phyloP scores from a whole-genome alignment of 2,888 invertebrate genomes.

The Marasmarcha lunaedactyla region DNA sequence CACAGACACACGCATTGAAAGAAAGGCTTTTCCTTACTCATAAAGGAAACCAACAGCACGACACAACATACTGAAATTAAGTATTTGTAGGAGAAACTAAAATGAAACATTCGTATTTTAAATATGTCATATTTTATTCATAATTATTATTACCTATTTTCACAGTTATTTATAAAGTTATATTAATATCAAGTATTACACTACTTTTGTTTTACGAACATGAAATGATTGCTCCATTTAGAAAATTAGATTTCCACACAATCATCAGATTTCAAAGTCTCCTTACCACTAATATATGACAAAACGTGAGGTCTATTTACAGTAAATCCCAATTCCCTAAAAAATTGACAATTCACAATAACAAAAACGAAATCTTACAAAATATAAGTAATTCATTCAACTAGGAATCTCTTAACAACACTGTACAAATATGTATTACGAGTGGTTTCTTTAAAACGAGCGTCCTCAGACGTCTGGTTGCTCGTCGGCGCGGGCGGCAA shows the following conservation, averaged over 20 bases:
- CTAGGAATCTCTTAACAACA: conserved; percentile 64
- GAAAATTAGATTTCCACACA: conserved; percentile 68
- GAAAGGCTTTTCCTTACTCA: too few species aligned
- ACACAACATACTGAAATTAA: too few species aligned
- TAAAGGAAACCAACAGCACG: too few species aligned
- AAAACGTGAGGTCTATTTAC: conserved; percentile 70
- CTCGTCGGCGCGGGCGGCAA: conserved; percentile 30
- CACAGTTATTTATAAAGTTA: conserved; percentile 73
- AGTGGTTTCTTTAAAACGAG: conserved; percentile 65
- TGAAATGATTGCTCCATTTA: conserved; percentile 68
- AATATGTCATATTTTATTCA: conserved; percentile 72
- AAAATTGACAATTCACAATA: conserved; percentile 78
- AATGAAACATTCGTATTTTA: conserved; percentile 48
- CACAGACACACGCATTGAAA: too few species aligned
- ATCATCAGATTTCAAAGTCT: conserved; percentile 52
- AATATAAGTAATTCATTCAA: conserved; percentile 49
- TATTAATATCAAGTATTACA: conserved; percentile 71
- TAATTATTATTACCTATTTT: conserved; percentile 71
- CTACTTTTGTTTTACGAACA: conserved; percentile 67
- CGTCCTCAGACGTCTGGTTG: conserved; percentile 23
- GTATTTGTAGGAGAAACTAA: too few species aligned
- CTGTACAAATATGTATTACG: conserved; percentile 61
- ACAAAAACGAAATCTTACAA: conserved; percentile 66
- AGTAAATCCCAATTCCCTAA: conserved; percentile 79
- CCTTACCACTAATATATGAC: conserved; percentile 58